Evolutionary conservation across 1,140 invertebrate species (phyloP).

Genomic region (Diorhabda sublineata): DNA sequence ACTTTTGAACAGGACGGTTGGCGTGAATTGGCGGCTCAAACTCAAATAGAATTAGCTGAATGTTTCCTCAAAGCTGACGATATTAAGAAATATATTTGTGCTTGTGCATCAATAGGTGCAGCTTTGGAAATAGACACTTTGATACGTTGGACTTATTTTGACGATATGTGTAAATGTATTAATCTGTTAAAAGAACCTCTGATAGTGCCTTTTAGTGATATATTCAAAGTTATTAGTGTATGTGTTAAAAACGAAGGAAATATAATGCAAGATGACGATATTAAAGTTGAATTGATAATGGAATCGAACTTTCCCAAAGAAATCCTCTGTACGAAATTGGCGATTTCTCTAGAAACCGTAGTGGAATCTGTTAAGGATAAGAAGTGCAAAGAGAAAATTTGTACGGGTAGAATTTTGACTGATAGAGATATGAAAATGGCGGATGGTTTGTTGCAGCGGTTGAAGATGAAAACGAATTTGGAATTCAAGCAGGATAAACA

Average conservation of each 20-base stretch:
- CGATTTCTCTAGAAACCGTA: constrained; percentile 48
- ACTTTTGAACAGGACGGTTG: constrained; percentile 86
- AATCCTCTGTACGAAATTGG: constrained; percentile 52
- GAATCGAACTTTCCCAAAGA: constrained; percentile 54
- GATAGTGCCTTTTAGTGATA: constrained; percentile 46
- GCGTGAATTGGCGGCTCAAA: constrained; percentile 74
- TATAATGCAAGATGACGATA: constrained; percentile 55
- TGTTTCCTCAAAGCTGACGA: constrained; percentile 80
- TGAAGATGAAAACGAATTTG: constrained; percentile 66
- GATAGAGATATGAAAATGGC: constrained; percentile 56
- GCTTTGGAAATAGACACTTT: constrained; percentile 66
- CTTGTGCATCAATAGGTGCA: constrained; percentile 73
- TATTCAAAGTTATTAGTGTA: constrained; percentile 49
- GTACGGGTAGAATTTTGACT: constrained; percentile 29
- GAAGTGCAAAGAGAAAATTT: constrained; percentile 24
- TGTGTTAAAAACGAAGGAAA: constrained; percentile 48
- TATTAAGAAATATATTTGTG: constrained; percentile 65
- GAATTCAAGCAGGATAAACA: constrained; percentile 78
- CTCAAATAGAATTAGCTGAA: constrained; percentile 75
- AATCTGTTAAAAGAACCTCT: constrained; percentile 50
- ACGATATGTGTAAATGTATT: constrained; percentile 69
- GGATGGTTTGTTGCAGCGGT: constrained; percentile 55
- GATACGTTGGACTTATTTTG: constrained; percentile 66
- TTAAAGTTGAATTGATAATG: constrained; percentile 53
- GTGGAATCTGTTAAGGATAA: constrained; percentile 31